These are phyloP conservation scores for Colistium nudipinnis DNA, from an alignment of 2,113 vertebrate genomes.

Conservation along the genomic window DNA sequence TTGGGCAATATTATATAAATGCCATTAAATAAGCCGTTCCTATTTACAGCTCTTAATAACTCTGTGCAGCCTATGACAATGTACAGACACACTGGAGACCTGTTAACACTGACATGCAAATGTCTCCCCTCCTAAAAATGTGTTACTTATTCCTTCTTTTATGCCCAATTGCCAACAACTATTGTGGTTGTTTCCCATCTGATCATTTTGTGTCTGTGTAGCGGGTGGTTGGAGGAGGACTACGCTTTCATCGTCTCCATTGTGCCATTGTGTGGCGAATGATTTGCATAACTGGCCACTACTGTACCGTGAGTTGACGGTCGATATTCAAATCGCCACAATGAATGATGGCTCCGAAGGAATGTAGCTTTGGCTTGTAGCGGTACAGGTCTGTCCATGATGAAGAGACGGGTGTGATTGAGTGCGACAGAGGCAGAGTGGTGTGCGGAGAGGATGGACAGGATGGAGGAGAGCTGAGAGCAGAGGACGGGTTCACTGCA, in stretches of 20 bases:
- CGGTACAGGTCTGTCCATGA: conserved; percentile 38
- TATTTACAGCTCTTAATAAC: no score
- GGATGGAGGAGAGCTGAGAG: conserved; percentile 6
- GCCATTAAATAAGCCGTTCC: not conserved
- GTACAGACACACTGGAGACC: no score
- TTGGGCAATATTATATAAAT: not conserved
- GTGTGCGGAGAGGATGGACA: conserved; percentile 7
- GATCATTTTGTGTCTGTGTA: no score
- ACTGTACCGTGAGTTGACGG: not conserved
- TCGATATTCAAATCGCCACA: conserved; percentile 11
- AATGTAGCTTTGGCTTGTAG: no score
- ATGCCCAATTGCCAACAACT: no score
- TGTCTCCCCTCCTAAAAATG: not conserved
- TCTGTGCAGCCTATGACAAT: not conserved
- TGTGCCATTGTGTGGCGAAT: no score
- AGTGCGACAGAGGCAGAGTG: conserved; percentile 46
- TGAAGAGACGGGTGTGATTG: conserved; percentile 64
- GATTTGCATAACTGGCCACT: no score
- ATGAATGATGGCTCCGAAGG: no score
- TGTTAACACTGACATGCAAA: not conserved
- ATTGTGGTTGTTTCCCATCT: no score
- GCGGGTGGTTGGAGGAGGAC: no score
- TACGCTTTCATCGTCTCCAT: no score
- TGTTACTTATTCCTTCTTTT: no score
- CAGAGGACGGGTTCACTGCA: conserved; percentile 19